Evolutionary conservation across 92 coral and sea anemone genomes (phyloP).

Genomic region (Parazoanthus darwini): DNA sequence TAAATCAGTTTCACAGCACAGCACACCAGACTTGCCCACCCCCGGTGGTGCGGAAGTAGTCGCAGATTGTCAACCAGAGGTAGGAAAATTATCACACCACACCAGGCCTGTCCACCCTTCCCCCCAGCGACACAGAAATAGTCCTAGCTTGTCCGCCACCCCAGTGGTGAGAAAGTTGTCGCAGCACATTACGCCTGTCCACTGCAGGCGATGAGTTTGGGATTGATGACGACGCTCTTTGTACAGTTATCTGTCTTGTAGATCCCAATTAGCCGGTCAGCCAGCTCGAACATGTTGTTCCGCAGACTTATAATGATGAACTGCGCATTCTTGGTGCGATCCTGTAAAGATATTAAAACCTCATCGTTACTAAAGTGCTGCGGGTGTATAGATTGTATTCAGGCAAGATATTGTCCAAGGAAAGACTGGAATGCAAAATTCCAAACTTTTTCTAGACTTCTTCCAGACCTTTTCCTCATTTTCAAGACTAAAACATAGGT

Average conservation of each 20-base stretch:
- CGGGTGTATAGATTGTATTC: too few relatives aligned
- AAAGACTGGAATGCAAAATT: too few relatives aligned
- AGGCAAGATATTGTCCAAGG: too few relatives aligned
- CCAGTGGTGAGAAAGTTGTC: not conserved
- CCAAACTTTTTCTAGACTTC: too few relatives aligned
- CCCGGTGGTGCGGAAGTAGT: not conserved
- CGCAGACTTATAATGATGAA: constrained; percentile 94
- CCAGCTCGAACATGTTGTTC: constrained; percentile 99
- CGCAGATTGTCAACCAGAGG: not conserved
- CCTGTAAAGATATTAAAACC: constrained; percentile 54
- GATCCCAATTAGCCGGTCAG: constrained; percentile 92
- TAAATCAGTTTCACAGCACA: not conserved
- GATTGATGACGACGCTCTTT: constrained; percentile 91
- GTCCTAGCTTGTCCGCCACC: not conserved
- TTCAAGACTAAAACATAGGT: too few relatives aligned
- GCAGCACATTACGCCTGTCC: constrained; percentile 30
- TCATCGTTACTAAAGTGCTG: not conserved
- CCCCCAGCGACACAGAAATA: not conserved
- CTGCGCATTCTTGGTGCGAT: constrained; percentile 97
- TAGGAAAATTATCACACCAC: not conserved
- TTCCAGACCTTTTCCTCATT: too few relatives aligned
- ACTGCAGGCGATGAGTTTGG: constrained; percentile 63
- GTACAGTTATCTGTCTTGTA: constrained; percentile 95
- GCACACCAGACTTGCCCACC: not conserved
- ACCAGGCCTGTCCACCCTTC: not conserved